Conservation (phyloP, 2,888 invertebrate species). For the Eupsilia transversa region DNA sequence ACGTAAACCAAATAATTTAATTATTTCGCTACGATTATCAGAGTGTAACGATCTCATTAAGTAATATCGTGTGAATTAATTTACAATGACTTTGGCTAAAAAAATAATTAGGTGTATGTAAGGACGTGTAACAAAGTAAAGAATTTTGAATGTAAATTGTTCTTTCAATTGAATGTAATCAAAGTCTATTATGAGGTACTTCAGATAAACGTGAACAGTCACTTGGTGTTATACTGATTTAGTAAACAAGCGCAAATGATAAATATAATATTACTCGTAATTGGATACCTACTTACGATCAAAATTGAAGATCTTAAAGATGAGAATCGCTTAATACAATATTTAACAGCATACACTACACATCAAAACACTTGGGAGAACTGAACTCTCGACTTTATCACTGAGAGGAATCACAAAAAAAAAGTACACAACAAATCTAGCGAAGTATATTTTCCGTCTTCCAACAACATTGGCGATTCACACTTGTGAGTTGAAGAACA, state of each 20-base stretch:
- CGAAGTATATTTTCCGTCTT: slow-evolving; percentile 54
- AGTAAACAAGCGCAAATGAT: slow-evolving; percentile 22
- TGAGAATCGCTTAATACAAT: slow-evolving; percentile 3
- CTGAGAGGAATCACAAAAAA: slow-evolving; percentile 61
- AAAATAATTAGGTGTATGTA: slow-evolving; percentile 11
- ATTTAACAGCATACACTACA: slow-evolving; percentile 35
- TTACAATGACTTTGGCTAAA: slow-evolving; percentile 18
- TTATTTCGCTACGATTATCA: slow-evolving; percentile 44
- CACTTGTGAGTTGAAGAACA: slow-evolving; percentile 48
- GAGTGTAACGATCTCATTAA: slow-evolving; percentile 64
- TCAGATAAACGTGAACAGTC: slow-evolving; percentile 38
- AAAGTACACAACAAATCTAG: slow-evolving; percentile 48
- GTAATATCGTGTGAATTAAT: slow-evolving; percentile 51
- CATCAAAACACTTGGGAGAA: slow-evolving; percentile 33
- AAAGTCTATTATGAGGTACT: slow-evolving; percentile 14
- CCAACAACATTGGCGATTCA: slow-evolving; percentile 47
- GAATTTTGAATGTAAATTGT: slow-evolving; percentile 15
- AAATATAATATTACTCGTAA: slow-evolving; percentile 9
- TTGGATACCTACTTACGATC: slow-evolving; percentile 54
- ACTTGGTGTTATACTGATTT: slow-evolving; percentile 17
- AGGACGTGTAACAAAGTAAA: slow-evolving; percentile 31
- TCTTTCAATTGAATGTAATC: slow-evolving; percentile 32
- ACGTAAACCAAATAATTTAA: slow-evolving; percentile 23
- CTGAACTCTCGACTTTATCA: slow-evolving; percentile 35
- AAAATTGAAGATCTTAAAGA: slow-evolving; percentile 13